Conservation (phyloP, 92 coral and sea anemone genomes). For the Porites rus region DNA sequence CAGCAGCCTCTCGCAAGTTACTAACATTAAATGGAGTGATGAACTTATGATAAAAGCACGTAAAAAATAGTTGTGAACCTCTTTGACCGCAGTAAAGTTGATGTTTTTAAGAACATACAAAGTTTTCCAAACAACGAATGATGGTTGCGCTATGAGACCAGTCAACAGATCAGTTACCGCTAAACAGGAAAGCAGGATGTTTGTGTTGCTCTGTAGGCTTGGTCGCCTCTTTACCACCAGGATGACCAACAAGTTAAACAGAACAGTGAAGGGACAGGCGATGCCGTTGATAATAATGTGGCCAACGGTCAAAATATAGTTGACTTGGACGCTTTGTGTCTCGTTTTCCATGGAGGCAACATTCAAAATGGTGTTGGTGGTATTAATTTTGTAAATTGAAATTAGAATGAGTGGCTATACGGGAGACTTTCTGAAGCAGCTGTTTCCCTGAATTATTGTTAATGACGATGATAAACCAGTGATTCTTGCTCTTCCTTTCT, state of each 20-base stretch:
- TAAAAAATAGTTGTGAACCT: neutral
- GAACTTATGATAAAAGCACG: neutral
- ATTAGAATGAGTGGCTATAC: too few species aligned
- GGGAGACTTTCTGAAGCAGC: too few species aligned
- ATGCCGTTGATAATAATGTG: neutral
- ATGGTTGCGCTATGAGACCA: neutral
- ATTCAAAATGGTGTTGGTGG: neutral
- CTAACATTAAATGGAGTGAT: neutral
- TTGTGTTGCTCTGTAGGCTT: too few species aligned
- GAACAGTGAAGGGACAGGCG: too few species aligned
- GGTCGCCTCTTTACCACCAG: neutral
- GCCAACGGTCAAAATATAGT: too few species aligned
- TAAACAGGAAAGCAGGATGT: too few species aligned
- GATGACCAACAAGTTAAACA: neutral
- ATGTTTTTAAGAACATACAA: neutral
- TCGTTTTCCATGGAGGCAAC: neutral
- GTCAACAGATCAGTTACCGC: neutral
- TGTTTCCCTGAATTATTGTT: too few species aligned
- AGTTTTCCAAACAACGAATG: neutral
- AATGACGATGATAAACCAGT: too few species aligned
- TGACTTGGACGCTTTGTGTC: neutral
- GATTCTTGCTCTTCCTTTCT: too few species aligned
- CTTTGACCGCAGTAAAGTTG: neutral
- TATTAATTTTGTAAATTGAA: neutral
- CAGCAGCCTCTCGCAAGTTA: neutral